Evolutionary conservation across 2,888 invertebrate species (phyloP).

Genomic region (Desoria tigrina): DNA sequence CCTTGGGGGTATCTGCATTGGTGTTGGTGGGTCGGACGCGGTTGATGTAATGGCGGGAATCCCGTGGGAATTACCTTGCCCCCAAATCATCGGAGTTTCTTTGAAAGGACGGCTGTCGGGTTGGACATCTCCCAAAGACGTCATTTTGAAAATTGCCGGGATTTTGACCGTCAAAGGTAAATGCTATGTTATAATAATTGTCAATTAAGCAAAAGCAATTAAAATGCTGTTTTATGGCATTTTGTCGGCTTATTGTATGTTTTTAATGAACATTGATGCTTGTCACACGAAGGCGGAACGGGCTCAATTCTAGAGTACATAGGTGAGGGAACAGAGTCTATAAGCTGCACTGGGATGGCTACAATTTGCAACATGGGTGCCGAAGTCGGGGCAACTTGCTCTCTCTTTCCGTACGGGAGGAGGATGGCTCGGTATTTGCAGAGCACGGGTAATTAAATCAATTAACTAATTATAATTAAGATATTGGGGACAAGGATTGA

Average conservation of each 20-base stretch:
- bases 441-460: constrained; percentile 66
- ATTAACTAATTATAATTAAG: background rate
- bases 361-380: constrained; percentile 99
- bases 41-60: constrained; percentile 99
- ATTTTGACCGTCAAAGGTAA: constrained; percentile 91
- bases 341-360: constrained; percentile 71
- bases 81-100: constrained; percentile 96
- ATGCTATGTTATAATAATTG: background rate
- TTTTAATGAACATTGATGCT: no score
- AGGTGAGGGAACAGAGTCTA: constrained; percentile 95
- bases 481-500: no score
- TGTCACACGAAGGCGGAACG: constrained; percentile 71
- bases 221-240: background rate
- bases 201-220: background rate
- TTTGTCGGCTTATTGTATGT: background rate
- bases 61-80: constrained; percentile 99
- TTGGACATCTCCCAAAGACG: constrained; percentile 98
- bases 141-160: constrained; percentile 92
- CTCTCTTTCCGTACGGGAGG: constrained; percentile 92
- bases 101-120: constrained; percentile 90
- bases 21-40: constrained; percentile 98
- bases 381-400: constrained; percentile 98
- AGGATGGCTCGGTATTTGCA: constrained; percentile 92
- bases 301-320: constrained; percentile 98
- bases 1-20: constrained; percentile 95